Evolutionary conservation across 2,888 invertebrate genomes (phyloP).

Genomic region (Thereva nobilitata): DNA sequence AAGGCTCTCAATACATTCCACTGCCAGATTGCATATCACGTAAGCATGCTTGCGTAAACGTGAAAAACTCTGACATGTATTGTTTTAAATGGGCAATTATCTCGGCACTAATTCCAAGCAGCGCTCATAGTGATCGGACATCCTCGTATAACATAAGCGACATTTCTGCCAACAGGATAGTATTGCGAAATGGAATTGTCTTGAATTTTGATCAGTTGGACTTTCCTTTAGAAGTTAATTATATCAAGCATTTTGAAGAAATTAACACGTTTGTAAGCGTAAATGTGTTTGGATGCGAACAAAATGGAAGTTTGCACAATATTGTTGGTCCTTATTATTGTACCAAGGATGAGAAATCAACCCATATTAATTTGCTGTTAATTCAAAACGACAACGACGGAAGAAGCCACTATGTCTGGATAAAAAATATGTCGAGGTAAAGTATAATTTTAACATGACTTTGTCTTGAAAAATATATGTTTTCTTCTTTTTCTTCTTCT

Average conservation of each 20-base stretch:
- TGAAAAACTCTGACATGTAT: constrained; percentile 43
- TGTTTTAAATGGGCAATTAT: constrained; percentile 46
- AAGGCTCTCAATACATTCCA: constrained; percentile 24
- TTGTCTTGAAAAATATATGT: not conserved
- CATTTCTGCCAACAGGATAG: not conserved
- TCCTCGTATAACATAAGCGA: constrained; percentile 1
- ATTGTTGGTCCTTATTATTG: constrained; percentile 1
- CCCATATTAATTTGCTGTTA: constrained; percentile 8
- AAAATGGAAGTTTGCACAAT: not conserved
- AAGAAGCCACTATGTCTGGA: constrained; percentile 11
- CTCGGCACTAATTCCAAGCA: constrained; percentile 39
- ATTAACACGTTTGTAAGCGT: constrained; percentile 41
- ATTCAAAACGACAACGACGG: not conserved
- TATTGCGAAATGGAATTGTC: constrained; percentile 6
- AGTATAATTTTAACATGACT: not conserved
- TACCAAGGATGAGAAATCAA: constrained; percentile 4
- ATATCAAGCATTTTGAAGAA: constrained; percentile 43
- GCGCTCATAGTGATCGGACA: not conserved
- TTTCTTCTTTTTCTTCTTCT: not conserved
- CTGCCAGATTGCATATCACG: constrained; percentile 3
- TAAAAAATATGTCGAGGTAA: constrained; percentile 8
- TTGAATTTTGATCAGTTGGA: constrained; percentile 42
- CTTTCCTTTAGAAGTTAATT: constrained; percentile 43
- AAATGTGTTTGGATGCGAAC: constrained; percentile 30
- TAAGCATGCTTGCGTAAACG: constrained; percentile 44